phyloP scores from a whole-genome alignment of 2,797 vertebrate species.

The Geotria australis region DNA sequence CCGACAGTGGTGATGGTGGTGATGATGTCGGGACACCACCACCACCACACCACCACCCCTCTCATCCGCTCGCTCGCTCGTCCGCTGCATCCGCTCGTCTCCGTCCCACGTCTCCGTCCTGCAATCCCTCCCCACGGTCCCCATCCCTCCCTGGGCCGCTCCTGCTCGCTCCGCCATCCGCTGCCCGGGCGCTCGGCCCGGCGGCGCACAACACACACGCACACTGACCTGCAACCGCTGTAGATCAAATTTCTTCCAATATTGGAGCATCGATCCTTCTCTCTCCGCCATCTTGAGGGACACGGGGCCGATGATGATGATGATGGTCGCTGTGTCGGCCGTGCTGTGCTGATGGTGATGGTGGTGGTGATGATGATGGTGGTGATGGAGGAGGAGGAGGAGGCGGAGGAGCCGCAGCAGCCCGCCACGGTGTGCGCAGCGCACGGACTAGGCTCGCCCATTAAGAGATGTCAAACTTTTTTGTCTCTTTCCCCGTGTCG shows the following conservation, averaged over 20 bases:
- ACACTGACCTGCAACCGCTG: slow-evolving; percentile 70
- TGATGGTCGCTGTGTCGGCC: neutral
- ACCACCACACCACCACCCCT: neutral
- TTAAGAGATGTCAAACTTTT: too few species aligned
- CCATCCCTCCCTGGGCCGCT: neutral
- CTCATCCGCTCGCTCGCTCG: neutral
- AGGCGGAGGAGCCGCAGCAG: too few species aligned
- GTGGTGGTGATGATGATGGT: too few species aligned
- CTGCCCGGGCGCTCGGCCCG: slow-evolving; percentile 1
- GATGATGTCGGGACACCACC: neutral
- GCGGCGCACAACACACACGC: slow-evolving; percentile 2
- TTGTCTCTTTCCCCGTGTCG: too few species aligned
- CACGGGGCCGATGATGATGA: slow-evolving; percentile 24
- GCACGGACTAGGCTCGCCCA: too few species aligned
- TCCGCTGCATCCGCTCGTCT: neutral
- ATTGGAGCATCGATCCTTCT: slow-evolving; percentile 86
- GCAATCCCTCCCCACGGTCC: neutral
- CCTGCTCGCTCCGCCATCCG: slow-evolving; percentile 1
- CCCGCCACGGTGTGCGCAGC: too few species aligned
- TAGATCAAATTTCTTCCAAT: slow-evolving; percentile 84
- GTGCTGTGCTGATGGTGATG: too few species aligned
- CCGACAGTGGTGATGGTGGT: too few species aligned
- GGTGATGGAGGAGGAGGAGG: too few species aligned
- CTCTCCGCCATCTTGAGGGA: slow-evolving; percentile 97
- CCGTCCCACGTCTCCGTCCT: neutral